Evolutionary conservation across 2,888 invertebrate species (phyloP).

Genomic region (Morpho helenor): DNA sequence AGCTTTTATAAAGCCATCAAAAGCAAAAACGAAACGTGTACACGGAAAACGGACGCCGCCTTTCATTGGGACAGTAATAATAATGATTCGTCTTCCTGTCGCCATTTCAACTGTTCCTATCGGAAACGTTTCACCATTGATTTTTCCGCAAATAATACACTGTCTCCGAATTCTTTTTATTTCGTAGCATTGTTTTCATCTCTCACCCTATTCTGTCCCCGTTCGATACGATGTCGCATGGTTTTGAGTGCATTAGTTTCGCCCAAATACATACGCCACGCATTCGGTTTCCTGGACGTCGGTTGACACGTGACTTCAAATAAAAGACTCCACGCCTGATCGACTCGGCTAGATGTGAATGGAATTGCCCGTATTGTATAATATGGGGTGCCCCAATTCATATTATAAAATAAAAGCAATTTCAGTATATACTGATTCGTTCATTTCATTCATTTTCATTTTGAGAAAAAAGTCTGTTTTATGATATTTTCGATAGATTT

Average conservation of each 20-base stretch:
- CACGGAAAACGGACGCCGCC: constrained; percentile 55
- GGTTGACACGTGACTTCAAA: constrained; percentile 70
- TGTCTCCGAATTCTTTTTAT: constrained; percentile 43
- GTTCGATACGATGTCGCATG: constrained; percentile 49
- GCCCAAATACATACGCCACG: constrained; percentile 64
- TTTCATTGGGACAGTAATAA: constrained; percentile 64
- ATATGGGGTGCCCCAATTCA: constrained; percentile 46
- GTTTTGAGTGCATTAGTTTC: constrained; percentile 75
- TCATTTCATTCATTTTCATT: too few species aligned
- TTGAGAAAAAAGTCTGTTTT: too few species aligned
- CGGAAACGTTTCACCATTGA: constrained; percentile 72
- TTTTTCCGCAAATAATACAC: constrained; percentile 75
- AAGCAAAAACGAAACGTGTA: constrained; percentile 50
- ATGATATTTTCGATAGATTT: too few species aligned
- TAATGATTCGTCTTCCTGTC: constrained; percentile 69
- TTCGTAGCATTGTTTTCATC: constrained; percentile 35
- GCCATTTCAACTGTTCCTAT: constrained; percentile 46
- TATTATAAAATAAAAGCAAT: constrained; percentile 28
- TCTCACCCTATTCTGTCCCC: constrained; percentile 37
- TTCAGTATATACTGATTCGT: constrained; percentile 18
- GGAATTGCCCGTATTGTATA: constrained; percentile 72
- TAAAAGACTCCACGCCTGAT: constrained; percentile 76
- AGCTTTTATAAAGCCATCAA: constrained; percentile 64
- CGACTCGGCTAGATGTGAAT: constrained; percentile 66
- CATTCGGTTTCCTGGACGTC: constrained; percentile 68